phyloP scores from a whole-genome alignment of 1,140 invertebrate genomes.

The Parasteatoda tepidariorum region DNA sequence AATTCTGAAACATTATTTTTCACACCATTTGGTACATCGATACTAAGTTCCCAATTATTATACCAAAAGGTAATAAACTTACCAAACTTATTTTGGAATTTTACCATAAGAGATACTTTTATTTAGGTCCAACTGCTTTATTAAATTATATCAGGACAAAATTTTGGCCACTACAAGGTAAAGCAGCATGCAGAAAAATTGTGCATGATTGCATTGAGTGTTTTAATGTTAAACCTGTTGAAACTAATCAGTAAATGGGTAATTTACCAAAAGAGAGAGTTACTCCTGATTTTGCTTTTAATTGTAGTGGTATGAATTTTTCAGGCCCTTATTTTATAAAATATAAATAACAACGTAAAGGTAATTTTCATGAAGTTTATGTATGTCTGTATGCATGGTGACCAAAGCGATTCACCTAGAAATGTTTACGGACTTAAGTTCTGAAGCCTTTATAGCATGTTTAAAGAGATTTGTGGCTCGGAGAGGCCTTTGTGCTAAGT shows the following conservation, averaged over 20 bases:
- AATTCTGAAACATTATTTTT: too few relatives aligned
- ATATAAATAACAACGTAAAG: not conserved
- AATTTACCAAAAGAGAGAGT: conserved; percentile 8
- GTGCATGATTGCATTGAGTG: conserved; percentile 23
- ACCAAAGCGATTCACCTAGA: conserved; percentile 21
- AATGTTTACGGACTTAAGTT: conserved; percentile 20
- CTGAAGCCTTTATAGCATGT: conserved; percentile 9
- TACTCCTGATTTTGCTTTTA: conserved; percentile 13
- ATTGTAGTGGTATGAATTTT: conserved; percentile 29
- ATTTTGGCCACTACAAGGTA: conserved; percentile 10
- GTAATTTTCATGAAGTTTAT: conserved; percentile 7
- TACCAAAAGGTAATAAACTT: not conserved
- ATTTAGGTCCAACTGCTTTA: not conserved
- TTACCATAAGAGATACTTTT: not conserved
- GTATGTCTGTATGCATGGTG: conserved; percentile 16
- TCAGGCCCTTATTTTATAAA: conserved; percentile 36
- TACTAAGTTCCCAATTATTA: too few relatives aligned
- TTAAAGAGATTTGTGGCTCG: conserved; percentile 10
- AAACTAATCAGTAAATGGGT: not conserved
- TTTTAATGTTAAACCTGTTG: conserved; percentile 7
- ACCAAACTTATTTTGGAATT: not conserved
- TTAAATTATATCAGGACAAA: not conserved
- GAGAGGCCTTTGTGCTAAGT: not conserved
- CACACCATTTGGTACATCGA: too few relatives aligned
- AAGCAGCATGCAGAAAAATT: conserved; percentile 13